Base-by-base conservation (phyloP, 2,113 vertebrate genomes). In the Ranitomeya imitator region DNA sequence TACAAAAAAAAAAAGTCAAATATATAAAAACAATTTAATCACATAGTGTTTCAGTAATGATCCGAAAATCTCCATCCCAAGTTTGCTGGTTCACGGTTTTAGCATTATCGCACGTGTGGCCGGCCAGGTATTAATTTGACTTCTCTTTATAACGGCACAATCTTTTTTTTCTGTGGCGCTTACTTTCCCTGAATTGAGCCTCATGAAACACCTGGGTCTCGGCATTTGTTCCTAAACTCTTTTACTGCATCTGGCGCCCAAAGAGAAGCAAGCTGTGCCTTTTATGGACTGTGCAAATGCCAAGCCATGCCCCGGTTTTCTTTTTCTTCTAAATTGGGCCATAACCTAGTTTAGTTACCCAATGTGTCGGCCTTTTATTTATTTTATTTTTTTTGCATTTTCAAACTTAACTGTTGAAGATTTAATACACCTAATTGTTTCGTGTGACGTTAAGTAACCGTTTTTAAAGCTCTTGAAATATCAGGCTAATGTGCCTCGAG, bases 291-390 rank as follows among this genome's bases (percentile, higher is more conserved):
- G 23, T 61, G 79, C 57, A 60, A 79, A 23, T 52, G 73, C 77
- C 61, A 63, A 7, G 18, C 13, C 57, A 37, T 81, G 57, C 57
- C 23, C 79, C 19, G 77, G 23, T 81, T 81, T 80, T 81, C 14
- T 63, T 31, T 61, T 81, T 14, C 26, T 37, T 81, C 16, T 37
- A 61, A 81, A 61, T 61, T 9, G 59, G 57, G 51, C 59, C 79
- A 61, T 81, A 81, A 81, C 79, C 57, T 81, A 31, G 23, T 61
- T 81, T 63, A 81, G 57, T 60, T 6, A 60, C 59, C n/a, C 61
- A 37, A 81, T 31, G 79, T 81, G 23, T 76, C 73, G 52, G 37
- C 73, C 5, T 54, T 11, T 45, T 45, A 31, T 45, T 45, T 45
- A 45, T 3, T 45, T 37, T 45, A 2, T 31, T 45, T 45, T 45